A percentile compares a stretch with the other conserved stretches of the same genome.
Evolutionary conservation across 1,140 invertebrate genomes (phyloP).

Genomic region (Pogonus chalceus): DNA sequence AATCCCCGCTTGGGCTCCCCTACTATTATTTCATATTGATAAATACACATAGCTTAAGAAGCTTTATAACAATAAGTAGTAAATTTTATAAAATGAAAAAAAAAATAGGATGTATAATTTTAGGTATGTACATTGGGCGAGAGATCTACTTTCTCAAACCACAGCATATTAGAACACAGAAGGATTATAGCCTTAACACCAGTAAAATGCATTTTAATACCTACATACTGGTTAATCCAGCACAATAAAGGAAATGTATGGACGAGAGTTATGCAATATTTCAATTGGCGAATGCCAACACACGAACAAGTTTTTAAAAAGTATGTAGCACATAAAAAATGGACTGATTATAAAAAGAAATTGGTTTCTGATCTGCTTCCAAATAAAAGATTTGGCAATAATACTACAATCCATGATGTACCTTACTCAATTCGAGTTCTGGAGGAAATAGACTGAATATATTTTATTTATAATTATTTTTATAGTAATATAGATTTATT

Average conservation of each 20-base stretch:
- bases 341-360: conserved; percentile 41
- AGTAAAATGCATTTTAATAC: conserved; percentile 47
- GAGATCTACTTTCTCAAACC: conserved; percentile 40
- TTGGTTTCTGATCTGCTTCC: conserved; percentile 39
- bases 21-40: too few species aligned
- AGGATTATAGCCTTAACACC: conserved; percentile 44
- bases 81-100: background rate
- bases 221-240: conserved; percentile 48
- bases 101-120: conserved; percentile 8
- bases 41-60: too few species aligned
- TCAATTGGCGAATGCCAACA: conserved; percentile 47
- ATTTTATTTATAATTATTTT: too few species aligned
- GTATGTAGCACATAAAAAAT: conserved; percentile 42
- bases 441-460: too few species aligned
- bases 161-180: conserved; percentile 48
- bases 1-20: too few species aligned
- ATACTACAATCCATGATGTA: conserved; percentile 47
- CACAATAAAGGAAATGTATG: conserved; percentile 53
- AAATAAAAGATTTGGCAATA: conserved; percentile 37
- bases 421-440: conserved; percentile 49
- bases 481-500: too few species aligned
- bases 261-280: conserved; percentile 46
- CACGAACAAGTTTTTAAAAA: conserved; percentile 43
- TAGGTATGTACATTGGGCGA: conserved; percentile 36
- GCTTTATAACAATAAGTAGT: too few species aligned